Evolutionary conservation across 2,113 vertebrate genomes (phyloP).

Genomic region (Thinocorus orbignyianus): DNA sequence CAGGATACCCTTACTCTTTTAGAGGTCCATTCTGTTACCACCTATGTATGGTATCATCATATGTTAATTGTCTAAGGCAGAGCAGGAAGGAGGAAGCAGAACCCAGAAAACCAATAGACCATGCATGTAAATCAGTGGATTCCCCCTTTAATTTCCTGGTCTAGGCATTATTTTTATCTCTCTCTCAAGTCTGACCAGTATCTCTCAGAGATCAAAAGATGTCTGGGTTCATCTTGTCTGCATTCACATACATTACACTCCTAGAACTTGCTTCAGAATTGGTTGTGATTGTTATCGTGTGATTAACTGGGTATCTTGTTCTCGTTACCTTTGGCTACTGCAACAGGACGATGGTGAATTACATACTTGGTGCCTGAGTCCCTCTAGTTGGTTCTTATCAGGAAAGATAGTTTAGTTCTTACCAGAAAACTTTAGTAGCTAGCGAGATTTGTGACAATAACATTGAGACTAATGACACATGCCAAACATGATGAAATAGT

Average conservation of each 20-base stretch:
- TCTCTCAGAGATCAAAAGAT: conserved; percentile 16
- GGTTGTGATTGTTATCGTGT: background rate
- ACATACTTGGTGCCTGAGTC: background rate
- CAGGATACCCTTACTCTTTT: background rate
- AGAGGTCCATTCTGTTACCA: background rate
- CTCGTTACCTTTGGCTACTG: background rate
- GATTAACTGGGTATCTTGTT: background rate
- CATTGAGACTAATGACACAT: background rate
- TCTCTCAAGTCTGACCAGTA: background rate
- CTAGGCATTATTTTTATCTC: background rate
- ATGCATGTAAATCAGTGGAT: background rate
- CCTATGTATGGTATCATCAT: background rate
- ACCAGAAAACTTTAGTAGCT: background rate
- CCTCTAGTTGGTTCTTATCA: background rate
- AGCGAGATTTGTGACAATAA: background rate
- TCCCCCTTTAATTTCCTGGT: background rate
- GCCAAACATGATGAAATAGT: background rate
- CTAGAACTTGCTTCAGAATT: background rate
- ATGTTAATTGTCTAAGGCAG: background rate
- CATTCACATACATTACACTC: background rate
- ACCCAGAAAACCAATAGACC: background rate
- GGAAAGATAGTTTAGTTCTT: background rate
- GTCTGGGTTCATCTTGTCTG: conserved; percentile 23
- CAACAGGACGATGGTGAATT: background rate
- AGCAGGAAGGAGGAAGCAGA: background rate